Conservation (phyloP, 2,113 vertebrate genomes). For the Ailurus styani region DNA sequence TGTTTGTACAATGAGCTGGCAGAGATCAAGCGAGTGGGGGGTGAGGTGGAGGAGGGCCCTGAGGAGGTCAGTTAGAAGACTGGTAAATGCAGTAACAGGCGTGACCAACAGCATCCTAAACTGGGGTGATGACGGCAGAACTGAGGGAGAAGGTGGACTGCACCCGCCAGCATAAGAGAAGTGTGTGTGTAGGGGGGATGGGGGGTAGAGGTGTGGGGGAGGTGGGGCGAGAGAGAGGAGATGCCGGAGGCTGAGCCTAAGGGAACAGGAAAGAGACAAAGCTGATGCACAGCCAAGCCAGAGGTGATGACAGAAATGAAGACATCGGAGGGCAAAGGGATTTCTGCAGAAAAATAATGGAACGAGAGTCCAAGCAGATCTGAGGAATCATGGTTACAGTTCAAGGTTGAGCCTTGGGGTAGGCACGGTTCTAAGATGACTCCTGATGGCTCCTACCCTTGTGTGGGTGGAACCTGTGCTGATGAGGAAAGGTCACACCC, state of each 20-base stretch:
- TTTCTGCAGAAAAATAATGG: background rate
- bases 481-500: background rate
- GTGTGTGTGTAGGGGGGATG: background rate
- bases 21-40: background rate
- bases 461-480: no score
- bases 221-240: background rate
- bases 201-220: no score
- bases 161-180: background rate
- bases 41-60: background rate
- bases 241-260: background rate
- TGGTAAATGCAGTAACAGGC: background rate
- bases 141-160: background rate
- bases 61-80: background rate
- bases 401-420: background rate
- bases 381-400: background rate
- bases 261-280: background rate
- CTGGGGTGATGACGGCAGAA: background rate
- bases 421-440: background rate
- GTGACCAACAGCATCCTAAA: no score
- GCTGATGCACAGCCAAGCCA: background rate
- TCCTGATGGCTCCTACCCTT: rapidly evolving
- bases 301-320: background rate
- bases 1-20: background rate
- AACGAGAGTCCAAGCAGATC: background rate
- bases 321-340: background rate